phyloP scores from a whole-genome alignment of 2,113 vertebrate species.

The Amia ocellicauda region DNA sequence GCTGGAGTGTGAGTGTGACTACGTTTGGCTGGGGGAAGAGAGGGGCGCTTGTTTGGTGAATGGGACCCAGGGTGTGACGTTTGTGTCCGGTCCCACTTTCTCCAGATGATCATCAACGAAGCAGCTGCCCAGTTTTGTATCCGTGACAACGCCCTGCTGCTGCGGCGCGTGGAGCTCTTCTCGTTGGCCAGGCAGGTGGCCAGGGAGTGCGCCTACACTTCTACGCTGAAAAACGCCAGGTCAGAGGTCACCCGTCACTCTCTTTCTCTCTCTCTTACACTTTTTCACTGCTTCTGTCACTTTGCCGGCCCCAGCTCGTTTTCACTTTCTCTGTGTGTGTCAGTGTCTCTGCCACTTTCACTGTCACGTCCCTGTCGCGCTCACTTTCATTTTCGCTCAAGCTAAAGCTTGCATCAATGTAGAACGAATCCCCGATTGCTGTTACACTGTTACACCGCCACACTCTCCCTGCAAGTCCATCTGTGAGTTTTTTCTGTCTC shows the following conservation, averaged over 20 bases:
- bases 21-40: no score
- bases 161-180: slow-evolving; percentile 91
- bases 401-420: not conserved
- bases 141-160: slow-evolving; percentile 84
- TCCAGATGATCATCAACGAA: slow-evolving; percentile 92
- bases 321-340: not conserved
- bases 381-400: no score
- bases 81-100: no score
- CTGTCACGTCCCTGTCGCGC: not conserved
- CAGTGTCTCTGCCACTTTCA: not conserved
- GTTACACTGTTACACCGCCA: slow-evolving; percentile 7
- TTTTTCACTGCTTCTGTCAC: not conserved
- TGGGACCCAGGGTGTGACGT: no score
- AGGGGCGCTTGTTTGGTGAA: no score
- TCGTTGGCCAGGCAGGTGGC: slow-evolving; percentile 90
- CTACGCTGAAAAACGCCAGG: slow-evolving; percentile 85
- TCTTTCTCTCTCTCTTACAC: not conserved
- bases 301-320: not conserved
- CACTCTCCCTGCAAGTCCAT: not conserved
- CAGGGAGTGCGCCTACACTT: slow-evolving; percentile 89
- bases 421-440: not conserved
- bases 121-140: slow-evolving; percentile 95
- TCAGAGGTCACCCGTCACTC: slow-evolving; percentile 44
- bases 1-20: no score
- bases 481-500: no score